Base-by-base conservation (phyloP, 2,888 invertebrate species). In the Meteorus colon region DNA sequence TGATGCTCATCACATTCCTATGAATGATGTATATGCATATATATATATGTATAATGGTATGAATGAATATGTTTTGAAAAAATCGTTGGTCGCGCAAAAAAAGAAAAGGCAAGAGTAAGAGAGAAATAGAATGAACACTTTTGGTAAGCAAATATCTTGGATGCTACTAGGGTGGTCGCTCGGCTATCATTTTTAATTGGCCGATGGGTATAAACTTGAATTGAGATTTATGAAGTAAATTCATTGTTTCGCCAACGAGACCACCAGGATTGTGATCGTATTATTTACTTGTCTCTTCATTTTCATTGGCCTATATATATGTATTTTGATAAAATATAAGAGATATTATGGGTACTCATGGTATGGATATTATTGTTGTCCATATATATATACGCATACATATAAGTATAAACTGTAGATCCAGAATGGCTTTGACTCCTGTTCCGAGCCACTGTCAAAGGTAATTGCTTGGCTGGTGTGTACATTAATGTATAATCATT, bases 211-310 rank as follows among this genome's bases (percentile, higher is more conserved):
- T 84, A 84, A 83, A 80, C 81, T 81, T 87, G 87, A 89, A 89
- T 89, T 88, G 86, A 88, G 88, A 89, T 89, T 89, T 89, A 89
- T 88, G 88, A 88, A 88, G 88, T 87, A 88, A 88, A 89, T 88
- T 89, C 88, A 88, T 88, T 88, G 89, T 88, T 88, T 87, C 81
- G 81, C 79, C 82, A 81, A 81, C 75, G 79, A 85, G 88, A 88
- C 88, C 88, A 88, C 88, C 88, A 86, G 55, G 55, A 55, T 19
- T 55, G 19, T 19, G n/a, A 55, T 55, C 55, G 19, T 55, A 19
- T 8, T 6, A 4, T 55, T 24, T 19, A 55, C 55, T 29, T 51
- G 16, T n/a, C n/a, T 31, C 31, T 51, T 55, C 24, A 48, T 48
- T 14, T 51, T 29, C 51, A 19, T 31, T 51, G 29, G 3, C 14